Evolutionary conservation across 2,888 invertebrate genomes (phyloP).

Genomic region (Drepanosiphum platanoidis): DNA sequence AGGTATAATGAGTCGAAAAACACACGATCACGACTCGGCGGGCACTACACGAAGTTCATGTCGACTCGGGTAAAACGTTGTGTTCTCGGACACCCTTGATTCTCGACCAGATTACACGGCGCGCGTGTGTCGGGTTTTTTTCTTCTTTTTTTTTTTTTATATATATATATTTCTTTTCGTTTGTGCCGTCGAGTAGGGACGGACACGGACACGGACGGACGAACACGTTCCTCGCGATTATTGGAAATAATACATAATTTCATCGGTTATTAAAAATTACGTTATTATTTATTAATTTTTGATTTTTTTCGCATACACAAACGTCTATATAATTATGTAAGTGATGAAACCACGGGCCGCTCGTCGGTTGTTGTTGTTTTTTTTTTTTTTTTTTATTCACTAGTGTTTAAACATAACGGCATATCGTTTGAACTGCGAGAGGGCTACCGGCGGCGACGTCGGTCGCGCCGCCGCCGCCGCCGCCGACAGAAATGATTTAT

Average conservation of each 20-base stretch:
- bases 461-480: conserved; percentile 44
- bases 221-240: no score
- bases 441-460: conserved; percentile 51
- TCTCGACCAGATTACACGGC: conserved; percentile 8
- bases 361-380: no score
- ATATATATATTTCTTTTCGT: no score
- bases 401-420: conserved; percentile 47
- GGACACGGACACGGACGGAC: no score
- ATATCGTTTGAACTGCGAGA: conserved; percentile 31
- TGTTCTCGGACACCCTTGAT: conserved; percentile 58
- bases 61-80: conserved; percentile 57
- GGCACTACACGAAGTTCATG: conserved; percentile 57
- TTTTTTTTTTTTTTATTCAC: no score
- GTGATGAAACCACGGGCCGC: conserved; percentile 31
- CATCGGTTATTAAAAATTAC: background rate
- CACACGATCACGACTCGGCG: conserved; percentile 58
- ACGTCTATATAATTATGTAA: background rate
- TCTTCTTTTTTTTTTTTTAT: no score
- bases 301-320: background rate
- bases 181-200: no score
- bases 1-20: conserved; percentile 56
- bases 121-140: background rate
- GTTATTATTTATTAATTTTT: background rate
- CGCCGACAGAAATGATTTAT: conserved; percentile 61
- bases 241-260: no score